phyloP scores from a whole-genome alignment of 2,113 vertebrate species.

The Pavo muticus region DNA sequence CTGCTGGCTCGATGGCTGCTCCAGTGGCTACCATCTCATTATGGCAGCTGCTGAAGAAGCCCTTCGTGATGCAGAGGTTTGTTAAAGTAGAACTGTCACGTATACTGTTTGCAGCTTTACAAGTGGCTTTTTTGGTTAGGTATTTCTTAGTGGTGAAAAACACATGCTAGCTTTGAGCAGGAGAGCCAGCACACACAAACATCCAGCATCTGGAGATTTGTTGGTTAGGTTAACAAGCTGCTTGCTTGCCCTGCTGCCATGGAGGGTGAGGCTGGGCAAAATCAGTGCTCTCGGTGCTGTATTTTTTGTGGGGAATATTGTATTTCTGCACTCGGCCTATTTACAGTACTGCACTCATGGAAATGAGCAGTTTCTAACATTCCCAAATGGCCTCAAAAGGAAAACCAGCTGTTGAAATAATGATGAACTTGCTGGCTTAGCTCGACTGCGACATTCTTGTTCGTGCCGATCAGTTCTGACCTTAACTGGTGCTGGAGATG shows the following conservation, averaged over 20 bases:
- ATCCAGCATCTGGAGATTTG: background rate
- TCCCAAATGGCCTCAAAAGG: background rate
- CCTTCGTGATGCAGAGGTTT: background rate
- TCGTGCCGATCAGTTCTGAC: background rate
- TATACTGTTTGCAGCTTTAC: conserved; percentile 18
- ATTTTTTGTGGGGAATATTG: background rate
- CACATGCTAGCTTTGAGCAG: background rate
- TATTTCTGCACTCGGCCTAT: background rate
- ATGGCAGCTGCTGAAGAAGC: background rate
- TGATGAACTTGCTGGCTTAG: background rate
- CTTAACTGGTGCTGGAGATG: background rate
- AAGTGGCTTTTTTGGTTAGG: background rate
- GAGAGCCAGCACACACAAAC: background rate
- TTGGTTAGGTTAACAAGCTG: background rate
- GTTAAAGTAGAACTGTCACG: background rate
- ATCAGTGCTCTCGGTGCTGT: background rate
- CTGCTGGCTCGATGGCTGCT: background rate
- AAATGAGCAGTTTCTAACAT: background rate
- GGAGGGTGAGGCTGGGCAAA: no score
- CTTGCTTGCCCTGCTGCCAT: background rate
- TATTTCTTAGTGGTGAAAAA: background rate
- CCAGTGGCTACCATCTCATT: background rate
- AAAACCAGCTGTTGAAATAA: background rate
- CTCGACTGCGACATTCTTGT: background rate
- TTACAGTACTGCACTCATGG: background rate